phyloP scores from a whole-genome alignment of 2,888 invertebrate genomes.

The Plebejus argus region DNA sequence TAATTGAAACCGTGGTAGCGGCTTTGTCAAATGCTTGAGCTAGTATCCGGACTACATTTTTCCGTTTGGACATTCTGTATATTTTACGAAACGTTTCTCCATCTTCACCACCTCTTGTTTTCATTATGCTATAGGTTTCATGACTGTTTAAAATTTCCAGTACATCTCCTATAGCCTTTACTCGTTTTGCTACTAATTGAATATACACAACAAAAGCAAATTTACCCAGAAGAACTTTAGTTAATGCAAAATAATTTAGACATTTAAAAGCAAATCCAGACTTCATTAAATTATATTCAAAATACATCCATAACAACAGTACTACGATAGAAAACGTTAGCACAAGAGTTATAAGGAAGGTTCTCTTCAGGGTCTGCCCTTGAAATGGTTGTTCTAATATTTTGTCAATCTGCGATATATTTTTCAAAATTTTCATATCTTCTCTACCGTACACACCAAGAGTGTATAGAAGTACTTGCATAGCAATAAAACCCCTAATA shows the following conservation, averaged over 20 bases:
- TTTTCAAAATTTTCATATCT: neutral
- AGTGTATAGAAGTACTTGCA: neutral
- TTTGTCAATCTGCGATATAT: neutral
- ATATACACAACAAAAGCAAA: neutral
- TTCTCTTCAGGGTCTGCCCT: neutral
- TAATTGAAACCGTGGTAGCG: neutral
- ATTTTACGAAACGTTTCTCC: neutral
- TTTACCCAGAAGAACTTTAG: neutral
- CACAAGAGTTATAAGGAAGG: neutral
- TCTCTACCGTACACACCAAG: neutral
- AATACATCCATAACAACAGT: neutral
- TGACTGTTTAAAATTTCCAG: neutral
- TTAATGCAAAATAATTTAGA: neutral
- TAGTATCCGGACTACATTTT: neutral
- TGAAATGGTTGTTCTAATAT: neutral
- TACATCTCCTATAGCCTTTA: neutral
- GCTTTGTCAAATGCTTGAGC: neutral
- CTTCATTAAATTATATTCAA: neutral
- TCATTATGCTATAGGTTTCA: neutral
- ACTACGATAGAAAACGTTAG: neutral
- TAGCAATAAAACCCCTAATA: neutral
- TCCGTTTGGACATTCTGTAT: neutral
- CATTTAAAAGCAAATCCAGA: neutral
- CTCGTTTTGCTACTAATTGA: neutral
- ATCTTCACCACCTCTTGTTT: neutral